Evolutionary conservation across 2,888 invertebrate genomes (phyloP), one percentile per base, ranked within the genome.

Genomic region (Eupithecia exiguata): DNA sequence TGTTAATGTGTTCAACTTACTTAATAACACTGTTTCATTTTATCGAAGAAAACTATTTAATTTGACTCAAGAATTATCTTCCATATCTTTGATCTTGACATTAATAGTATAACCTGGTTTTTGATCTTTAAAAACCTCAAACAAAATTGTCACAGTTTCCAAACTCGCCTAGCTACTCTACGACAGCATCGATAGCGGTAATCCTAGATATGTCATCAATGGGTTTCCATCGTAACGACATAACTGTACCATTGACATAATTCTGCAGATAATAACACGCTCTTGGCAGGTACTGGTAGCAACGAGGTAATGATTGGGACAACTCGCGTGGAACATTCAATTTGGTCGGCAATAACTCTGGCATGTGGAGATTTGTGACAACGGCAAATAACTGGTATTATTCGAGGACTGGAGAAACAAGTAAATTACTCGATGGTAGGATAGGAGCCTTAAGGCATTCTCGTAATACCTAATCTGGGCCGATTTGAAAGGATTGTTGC

Each of bases 181-280:
- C 61, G 69, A 74, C 46, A 21, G 76, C 76, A 76, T 16, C 72
- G 76, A 72, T 77, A 76, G 77, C 70, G 79, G 75, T 80, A 80
- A 79, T 75, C 69, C 74, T 77, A 74, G 80, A 80, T 78, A 78
- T 78, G 79, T 82, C 81, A 73, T 77, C 77, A 79, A 80, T 79
- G 67, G 72, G 74, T 81, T 80, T 80, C 80, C 78, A 72, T 77
- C 72, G 72, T 79, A 82, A 81, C 80, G 70, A 79, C 72, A 74
- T 82, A 84, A 83, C 85, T 80, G 83, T 85, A 79, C 78, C 35
- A 73, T 78, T 82, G 82, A 80, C 74, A 77, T 86, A 82, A 81
- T 83, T 84, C 75, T 77, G 36, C 74, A 69, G 58, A 66, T 79
- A 80, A 79, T 80, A 75, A 78, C 71, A 80, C 68, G 49, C n/a